Evolutionary conservation across 2,113 vertebrate genomes (phyloP), one percentile per base, ranked within the genome.

Genomic region (Entosphenus tridentatus): DNA sequence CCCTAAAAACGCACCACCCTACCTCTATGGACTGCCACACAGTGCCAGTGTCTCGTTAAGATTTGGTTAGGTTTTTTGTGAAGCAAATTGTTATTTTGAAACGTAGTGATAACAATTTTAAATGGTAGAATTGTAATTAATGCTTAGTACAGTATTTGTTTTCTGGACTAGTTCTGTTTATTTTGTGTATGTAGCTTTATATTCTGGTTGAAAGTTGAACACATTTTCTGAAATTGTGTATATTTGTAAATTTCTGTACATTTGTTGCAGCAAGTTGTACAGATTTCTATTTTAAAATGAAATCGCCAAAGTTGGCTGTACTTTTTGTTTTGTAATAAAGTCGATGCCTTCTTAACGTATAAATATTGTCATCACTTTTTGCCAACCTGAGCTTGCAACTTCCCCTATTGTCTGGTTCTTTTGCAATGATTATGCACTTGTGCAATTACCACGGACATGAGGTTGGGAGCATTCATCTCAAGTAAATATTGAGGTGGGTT

Each of bases 191-290:
- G 88, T 82, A 87, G 85, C 89, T 86, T 90, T 87, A 85, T 87
- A 87, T 83, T 87, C 81, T 84, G 88, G 85, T 91, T 16, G 12
- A 56, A 88, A 83, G 84, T 82, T 84, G 87, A 85, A 89, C 89
- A 93, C 87, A 21, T 65, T 65, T 95, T 88, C 87, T 88, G 92
- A 98, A 95, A 90, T 96, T 92, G 86, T 98, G 92, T 98, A 97
- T 95, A 98, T 98, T 92, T 98, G 93, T 98, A 97, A 92, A 98
- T 89, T 98, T 98, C 93, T 96, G 93, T 98, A 98, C 91, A 96
- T 98, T 95, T 87, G 93, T 90, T 89, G 91, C 96, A 87, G 84
- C 86, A 96, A 93, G 88, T 92, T 98, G 93, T 98, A 98, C 90
- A 98, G 92, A 98, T 98, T 98, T 97, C 92, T 98, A 98, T 96